A percentile compares a stretch with the other conserved stretches of the same genome.
phyloP scores from a whole-genome alignment of 2,888 invertebrate genomes.

The Pelosia muscerda region DNA sequence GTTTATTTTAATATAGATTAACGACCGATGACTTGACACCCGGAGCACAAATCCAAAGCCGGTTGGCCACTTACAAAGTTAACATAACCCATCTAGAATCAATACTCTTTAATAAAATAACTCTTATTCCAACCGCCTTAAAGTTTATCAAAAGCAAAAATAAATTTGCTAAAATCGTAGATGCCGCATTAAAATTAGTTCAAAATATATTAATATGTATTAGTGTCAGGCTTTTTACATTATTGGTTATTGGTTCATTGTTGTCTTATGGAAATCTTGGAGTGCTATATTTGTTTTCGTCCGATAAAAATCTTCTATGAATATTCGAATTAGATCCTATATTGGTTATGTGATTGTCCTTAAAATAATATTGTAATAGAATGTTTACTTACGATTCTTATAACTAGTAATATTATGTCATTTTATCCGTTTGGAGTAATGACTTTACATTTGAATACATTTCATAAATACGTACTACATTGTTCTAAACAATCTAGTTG shows the following conservation, averaged over 20 bases:
- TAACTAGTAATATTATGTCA: constrained; percentile 2
- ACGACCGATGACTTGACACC: constrained; percentile 84
- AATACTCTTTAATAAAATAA: constrained; percentile 13
- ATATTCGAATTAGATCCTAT: constrained; percentile 11
- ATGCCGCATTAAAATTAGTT: constrained; percentile 77
- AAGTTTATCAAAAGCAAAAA: constrained; percentile 13
- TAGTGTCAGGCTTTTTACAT: constrained; percentile 78
- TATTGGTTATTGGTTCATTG: constrained; percentile 83
- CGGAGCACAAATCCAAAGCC: constrained; percentile 59
- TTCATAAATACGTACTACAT: too few species aligned
- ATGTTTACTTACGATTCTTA: neutral
- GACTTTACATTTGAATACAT: neutral
- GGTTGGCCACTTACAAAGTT: constrained; percentile 49
- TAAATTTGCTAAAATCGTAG: constrained; percentile 54
- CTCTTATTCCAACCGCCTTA: constrained; percentile 20
- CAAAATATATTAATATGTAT: constrained; percentile 80
- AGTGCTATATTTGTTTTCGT: constrained; percentile 63
- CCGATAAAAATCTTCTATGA: constrained; percentile 41
- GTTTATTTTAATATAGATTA: constrained; percentile 85
- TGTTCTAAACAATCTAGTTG: too few species aligned
- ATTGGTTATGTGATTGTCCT: constrained; percentile 2
- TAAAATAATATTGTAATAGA: neutral
- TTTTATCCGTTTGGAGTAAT: neutral
- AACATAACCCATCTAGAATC: constrained; percentile 23
- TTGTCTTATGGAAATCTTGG: constrained; percentile 73